phyloP scores from a whole-genome alignment of 1,140 invertebrate species.

The Aphis craccivora region DNA sequence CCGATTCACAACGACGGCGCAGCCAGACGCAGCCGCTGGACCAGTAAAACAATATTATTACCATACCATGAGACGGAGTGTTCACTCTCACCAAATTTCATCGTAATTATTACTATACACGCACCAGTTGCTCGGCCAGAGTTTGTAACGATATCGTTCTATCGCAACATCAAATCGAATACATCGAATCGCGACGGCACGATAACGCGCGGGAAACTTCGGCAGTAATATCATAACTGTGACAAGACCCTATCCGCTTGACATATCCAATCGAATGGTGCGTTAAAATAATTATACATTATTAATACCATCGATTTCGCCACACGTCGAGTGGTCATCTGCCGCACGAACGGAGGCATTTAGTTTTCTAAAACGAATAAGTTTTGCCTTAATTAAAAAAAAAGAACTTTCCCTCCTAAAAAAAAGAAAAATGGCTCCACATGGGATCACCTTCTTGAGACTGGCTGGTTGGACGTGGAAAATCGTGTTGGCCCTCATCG shows the following conservation, averaged over 20 bases:
- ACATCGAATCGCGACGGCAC: too few relatives aligned
- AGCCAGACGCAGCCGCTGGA: too few relatives aligned
- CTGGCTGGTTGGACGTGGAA: constrained; percentile 40
- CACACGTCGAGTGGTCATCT: neutral
- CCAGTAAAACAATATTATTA: too few relatives aligned
- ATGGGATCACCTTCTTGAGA: neutral
- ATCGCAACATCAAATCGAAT: too few relatives aligned
- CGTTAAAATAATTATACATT: neutral
- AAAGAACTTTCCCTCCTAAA: neutral
- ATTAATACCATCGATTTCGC: neutral
- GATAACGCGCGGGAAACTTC: too few relatives aligned
- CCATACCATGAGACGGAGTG: too few relatives aligned
- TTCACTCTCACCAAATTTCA: neutral
- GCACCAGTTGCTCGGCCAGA: too few relatives aligned
- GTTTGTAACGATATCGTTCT: too few relatives aligned
- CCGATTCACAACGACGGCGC: too few relatives aligned
- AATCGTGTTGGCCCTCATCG: constrained; percentile 3
- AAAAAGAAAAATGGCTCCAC: neutral
- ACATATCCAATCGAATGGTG: neutral
- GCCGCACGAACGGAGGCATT: neutral
- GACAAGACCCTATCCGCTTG: too few relatives aligned
- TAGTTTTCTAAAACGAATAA: neutral
- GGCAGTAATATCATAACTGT: neutral
- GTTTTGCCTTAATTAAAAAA: neutral
- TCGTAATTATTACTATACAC: neutral